These are phyloP conservation scores for Hapalemur alaotrensis DNA, from an alignment of 2,797 vertebrate species.

Conservation along the genomic window DNA sequence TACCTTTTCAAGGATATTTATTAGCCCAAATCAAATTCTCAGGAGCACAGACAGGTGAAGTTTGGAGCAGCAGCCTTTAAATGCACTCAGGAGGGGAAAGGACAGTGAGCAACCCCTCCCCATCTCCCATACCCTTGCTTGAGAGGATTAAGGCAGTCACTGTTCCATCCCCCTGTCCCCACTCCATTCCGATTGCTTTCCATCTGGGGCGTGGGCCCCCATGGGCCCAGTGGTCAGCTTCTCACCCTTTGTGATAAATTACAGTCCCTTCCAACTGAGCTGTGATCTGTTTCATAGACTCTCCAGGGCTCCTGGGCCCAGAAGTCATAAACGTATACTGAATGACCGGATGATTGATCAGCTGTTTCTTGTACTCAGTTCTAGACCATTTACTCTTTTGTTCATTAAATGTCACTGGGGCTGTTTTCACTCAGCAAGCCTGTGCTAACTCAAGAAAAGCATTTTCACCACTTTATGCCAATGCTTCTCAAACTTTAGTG, in stretches of 20 bases:
- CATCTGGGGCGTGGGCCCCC: background rate
- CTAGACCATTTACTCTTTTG: constrained; percentile 56
- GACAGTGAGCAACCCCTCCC: background rate
- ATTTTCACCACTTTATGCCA: background rate
- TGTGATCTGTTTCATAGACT: constrained; percentile 25
- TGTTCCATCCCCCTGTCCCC: background rate
- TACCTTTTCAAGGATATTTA: background rate
- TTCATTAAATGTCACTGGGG: constrained; percentile 38
- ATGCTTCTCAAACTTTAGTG: background rate
- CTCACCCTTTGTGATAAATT: constrained; percentile 22
- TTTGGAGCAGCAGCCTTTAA: background rate
- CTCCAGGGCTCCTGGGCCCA: background rate
- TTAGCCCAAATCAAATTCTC: background rate
- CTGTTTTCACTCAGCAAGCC: background rate
- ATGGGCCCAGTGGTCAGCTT: background rate
- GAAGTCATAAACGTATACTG: background rate
- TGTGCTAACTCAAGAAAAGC: background rate
- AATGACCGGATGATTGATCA: constrained; percentile 31
- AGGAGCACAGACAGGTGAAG: background rate
- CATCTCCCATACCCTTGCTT: background rate
- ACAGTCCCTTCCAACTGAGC: background rate
- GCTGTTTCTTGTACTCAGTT: constrained; percentile 42
- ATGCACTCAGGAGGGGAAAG: background rate
- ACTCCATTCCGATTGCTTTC: background rate
- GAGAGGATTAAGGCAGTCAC: background rate